phyloP scores from a whole-genome alignment of 2,888 invertebrate species.

The Mesorhabditis spiculigera region DNA sequence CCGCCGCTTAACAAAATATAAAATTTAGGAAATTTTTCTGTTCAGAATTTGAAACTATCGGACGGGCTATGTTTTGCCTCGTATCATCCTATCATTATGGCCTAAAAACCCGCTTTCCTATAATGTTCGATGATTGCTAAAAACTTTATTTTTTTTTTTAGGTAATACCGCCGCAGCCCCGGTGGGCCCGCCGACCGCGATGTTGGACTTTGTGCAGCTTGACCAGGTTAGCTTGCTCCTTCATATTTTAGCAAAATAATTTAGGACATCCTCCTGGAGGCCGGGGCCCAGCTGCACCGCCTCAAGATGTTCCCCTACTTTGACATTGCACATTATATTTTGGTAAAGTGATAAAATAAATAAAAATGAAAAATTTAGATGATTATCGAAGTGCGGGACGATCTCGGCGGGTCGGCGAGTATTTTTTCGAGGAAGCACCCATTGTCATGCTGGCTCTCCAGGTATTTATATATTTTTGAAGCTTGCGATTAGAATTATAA shows the following conservation, averaged over 20 bases:
- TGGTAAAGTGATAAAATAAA: slow-evolving; percentile 34
- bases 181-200: neutral
- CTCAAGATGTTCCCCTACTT: slow-evolving; percentile 99
- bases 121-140: too few relatives aligned
- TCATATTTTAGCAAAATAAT: neutral
- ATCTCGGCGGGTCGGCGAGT: slow-evolving; percentile 71
- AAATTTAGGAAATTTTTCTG: too few relatives aligned
- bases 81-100: too few relatives aligned
- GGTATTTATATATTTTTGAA: slow-evolving; percentile 81
- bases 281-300: slow-evolving; percentile 97
- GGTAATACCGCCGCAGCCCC: neutral
- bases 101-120: too few relatives aligned
- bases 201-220: slow-evolving; percentile 1
- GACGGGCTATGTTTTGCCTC: too few relatives aligned
- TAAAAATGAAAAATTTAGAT: slow-evolving; percentile 33
- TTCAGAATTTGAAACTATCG: too few relatives aligned
- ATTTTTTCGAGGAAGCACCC: slow-evolving; percentile 95
- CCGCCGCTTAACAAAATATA: too few relatives aligned
- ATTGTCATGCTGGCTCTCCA: slow-evolving; percentile 89
- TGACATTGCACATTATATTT: slow-evolving; percentile 90
- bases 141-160: neutral
- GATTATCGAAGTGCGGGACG: slow-evolving; percentile 54
- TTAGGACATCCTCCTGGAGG: slow-evolving; percentile 68
- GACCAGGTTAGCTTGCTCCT: neutral
- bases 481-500: neutral